Base-by-base conservation (phyloP, 1,140 invertebrate species). In the Aphelinus certus region DNA sequence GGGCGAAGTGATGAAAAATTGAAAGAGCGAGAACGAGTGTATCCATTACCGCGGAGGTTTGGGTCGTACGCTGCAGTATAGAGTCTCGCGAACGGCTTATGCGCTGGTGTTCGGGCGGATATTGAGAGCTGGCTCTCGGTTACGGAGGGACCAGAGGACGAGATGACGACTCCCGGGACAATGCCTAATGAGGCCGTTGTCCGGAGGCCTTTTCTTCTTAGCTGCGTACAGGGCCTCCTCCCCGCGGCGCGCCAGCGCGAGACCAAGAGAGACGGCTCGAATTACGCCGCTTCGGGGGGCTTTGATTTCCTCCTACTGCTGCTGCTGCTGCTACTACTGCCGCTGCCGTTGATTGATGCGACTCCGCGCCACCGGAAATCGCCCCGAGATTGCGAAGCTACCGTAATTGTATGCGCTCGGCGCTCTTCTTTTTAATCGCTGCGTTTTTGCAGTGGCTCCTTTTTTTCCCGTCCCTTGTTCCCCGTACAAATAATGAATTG, bases 121-220 rank as follows among this genome's bases (percentile, higher is more conserved):
- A 26, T 3, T 43, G 55, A 56, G 55, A 56, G 55, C 26, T 7
- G 45, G 26, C 26, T 26, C 26, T 61, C 51, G 45, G 65, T 43
- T n/a, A 51, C 53, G 65, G 7, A 3, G 60, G 26, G 53, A 56
- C 7, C 2, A 6, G 67, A 48, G 10, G 43, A 46, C 3, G 51
- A 71, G 5, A 64, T 6, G 70, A 71, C 58, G 60, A 56, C 10
- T 48, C 53, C 7, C 62, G 47, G 64, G 56, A 66, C 71, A 67
- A 73, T 67, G 71, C 63, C 46, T 73, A 73, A 73, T 67, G 71
- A 73, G 64, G 61, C 64, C 48, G 63, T 73, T 65, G 71, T 65
- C 55, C 9, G 56, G n/a, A 10, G 63, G 43, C 46, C 43, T 65
- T 49, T 43, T 72, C 47, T 26, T 51, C 2, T 42, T 70, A 10